phyloP scores from a whole-genome alignment of 1,140 invertebrate genomes.

The Drusus annulatus region DNA sequence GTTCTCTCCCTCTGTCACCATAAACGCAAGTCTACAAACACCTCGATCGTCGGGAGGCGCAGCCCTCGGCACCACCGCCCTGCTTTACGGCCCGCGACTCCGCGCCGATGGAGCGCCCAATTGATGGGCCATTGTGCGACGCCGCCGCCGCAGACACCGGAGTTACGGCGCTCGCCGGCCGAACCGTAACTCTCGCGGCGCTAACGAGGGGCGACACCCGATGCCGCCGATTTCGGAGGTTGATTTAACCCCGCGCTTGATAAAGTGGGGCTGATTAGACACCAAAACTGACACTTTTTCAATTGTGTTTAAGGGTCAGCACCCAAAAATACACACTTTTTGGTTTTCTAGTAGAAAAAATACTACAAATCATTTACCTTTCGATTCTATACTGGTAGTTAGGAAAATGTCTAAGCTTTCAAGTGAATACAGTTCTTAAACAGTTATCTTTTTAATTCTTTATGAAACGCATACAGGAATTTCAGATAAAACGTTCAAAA shows the following conservation, averaged over 20 bases:
- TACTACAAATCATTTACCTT: too few species aligned
- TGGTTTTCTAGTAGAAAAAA: too few species aligned
- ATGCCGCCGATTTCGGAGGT: neutral
- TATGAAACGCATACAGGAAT: too few species aligned
- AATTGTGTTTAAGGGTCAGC: too few species aligned
- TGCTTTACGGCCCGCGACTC: constrained; percentile 18
- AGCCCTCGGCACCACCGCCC: neutral
- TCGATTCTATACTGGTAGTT: too few species aligned
- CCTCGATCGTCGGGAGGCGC: neutral
- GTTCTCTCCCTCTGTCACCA: neutral
- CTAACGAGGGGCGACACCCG: constrained; percentile 1
- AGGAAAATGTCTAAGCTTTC: too few species aligned
- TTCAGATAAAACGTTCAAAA: too few species aligned
- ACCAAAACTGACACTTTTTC: too few species aligned
- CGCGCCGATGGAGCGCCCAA: constrained; percentile 25
- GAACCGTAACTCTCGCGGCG: neutral
- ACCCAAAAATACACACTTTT: too few species aligned
- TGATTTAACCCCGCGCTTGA: neutral
- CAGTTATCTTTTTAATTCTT: too few species aligned
- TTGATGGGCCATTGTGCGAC: constrained; percentile 36
- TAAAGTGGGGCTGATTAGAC: neutral
- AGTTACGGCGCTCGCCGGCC: neutral
- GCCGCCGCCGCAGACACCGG: neutral
- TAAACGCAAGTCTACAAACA: neutral
- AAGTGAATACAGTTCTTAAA: too few species aligned